Conservation (phyloP, 2,113 vertebrate genomes). For the Syngnathus scovelli region DNA sequence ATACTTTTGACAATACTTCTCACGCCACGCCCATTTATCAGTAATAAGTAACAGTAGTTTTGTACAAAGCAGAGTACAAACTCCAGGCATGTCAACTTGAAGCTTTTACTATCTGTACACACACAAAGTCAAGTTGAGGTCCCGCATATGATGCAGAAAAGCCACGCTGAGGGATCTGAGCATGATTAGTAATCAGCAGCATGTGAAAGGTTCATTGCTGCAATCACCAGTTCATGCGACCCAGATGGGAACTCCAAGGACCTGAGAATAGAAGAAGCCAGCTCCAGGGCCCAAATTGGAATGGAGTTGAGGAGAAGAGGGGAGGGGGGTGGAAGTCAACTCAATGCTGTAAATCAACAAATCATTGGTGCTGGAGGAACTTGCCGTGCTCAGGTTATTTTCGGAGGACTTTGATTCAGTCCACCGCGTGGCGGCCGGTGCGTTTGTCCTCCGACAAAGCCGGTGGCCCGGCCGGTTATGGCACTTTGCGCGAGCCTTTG, state of each 20-base stretch:
- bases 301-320: not conserved
- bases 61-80: not conserved
- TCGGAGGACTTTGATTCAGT: conserved; percentile 24
- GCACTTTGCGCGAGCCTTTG: no score
- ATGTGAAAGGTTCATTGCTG: conserved; percentile 22
- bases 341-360: conserved; percentile 46
- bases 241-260: conserved; percentile 58
- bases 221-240: conserved; percentile 43
- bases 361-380: conserved; percentile 27
- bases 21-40: not conserved
- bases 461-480: no score
- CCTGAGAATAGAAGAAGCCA: conserved; percentile 15
- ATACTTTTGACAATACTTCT: not conserved
- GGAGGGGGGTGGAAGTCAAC: not conserved
- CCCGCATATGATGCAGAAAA: conserved; percentile 1
- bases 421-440: not conserved
- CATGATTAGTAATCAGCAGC: conserved; percentile 41
- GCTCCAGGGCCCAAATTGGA: conserved; percentile 27
- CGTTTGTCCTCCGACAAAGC: not conserved
- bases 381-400: conserved; percentile 25
- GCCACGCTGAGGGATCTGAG: not conserved
- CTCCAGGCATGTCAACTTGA: not conserved
- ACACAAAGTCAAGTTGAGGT: not conserved
- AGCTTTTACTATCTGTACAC: not conserved
- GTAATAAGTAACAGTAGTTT: not conserved